Evolutionary conservation across 2,888 invertebrate genomes (phyloP).

Genomic region (Amiota communis): DNA sequence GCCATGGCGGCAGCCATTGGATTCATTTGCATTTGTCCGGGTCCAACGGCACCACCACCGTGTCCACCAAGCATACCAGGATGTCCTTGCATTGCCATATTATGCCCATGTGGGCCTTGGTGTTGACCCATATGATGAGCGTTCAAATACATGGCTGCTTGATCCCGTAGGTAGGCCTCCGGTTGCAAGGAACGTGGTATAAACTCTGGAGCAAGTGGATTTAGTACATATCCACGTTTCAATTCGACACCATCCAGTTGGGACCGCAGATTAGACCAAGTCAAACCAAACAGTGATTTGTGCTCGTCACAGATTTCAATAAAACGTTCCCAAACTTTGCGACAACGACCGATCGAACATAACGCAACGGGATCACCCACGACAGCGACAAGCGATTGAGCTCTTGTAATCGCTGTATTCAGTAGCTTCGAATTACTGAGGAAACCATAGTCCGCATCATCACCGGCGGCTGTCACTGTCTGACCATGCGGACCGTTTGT

Average conservation of each 20-base stretch:
- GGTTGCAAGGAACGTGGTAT: constrained; percentile 78
- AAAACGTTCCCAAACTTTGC: constrained; percentile 87
- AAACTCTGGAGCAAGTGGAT: constrained; percentile 87
- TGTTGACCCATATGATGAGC: constrained; percentile 39
- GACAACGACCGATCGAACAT: constrained; percentile 85
- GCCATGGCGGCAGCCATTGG: constrained; percentile 63
- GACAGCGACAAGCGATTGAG: constrained; percentile 87
- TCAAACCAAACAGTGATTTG: constrained; percentile 82
- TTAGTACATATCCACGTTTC: constrained; percentile 83
- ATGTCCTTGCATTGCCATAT: constrained; percentile 39
- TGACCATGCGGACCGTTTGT: constrained; percentile 30
- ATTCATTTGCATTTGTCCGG: constrained; percentile 62
- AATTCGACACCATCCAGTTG: constrained; percentile 83
- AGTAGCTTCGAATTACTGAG: constrained; percentile 86
- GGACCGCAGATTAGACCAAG: constrained; percentile 79
- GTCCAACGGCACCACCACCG: constrained; percentile 37
- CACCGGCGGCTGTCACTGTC: constrained; percentile 48
- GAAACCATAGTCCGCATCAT: constrained; percentile 84
- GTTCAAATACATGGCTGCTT: constrained; percentile 68
- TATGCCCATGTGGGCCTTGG: constrained; percentile 52
- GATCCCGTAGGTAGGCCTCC: constrained; percentile 74
- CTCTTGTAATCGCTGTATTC: constrained; percentile 87
- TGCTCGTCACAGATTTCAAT: constrained; percentile 82
- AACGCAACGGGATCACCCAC: constrained; percentile 89
- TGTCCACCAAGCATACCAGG: constrained; percentile 56